Conservation (phyloP, 1,140 invertebrate species). For the Pachypsylla venusta region DNA sequence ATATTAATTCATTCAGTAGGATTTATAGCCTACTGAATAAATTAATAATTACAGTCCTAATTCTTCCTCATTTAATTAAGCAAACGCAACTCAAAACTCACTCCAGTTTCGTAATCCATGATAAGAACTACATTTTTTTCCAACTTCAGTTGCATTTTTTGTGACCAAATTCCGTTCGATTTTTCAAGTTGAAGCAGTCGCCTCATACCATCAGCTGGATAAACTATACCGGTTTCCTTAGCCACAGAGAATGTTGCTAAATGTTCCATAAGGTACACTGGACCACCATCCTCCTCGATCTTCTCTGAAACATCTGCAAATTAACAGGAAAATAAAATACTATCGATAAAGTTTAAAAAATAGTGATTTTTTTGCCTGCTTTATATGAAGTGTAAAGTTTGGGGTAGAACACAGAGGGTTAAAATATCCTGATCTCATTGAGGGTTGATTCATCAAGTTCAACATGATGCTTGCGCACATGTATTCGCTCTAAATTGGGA, state of each 20-base stretch:
- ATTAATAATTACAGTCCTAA: too few relatives aligned
- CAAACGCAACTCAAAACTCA: too few relatives aligned
- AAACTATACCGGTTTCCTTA: constrained; percentile 68
- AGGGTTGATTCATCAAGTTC: neutral
- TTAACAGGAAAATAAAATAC: neutral
- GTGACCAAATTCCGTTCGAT: constrained; percentile 96
- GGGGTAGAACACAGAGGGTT: constrained; percentile 1
- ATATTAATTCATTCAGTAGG: too few relatives aligned
- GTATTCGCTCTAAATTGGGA: too few relatives aligned
- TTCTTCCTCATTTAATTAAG: too few relatives aligned
- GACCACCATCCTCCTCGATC: constrained; percentile 39
- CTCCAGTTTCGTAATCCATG: constrained; percentile 91
- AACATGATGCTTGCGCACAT: too few relatives aligned
- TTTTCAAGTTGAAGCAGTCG: constrained; percentile 90
- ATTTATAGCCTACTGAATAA: too few relatives aligned
- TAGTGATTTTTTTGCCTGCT: neutral
- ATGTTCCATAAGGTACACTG: constrained; percentile 84
- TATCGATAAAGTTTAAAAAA: neutral
- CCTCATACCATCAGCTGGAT: constrained; percentile 88
- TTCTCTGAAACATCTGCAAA: constrained; percentile 19
- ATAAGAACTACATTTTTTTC: constrained; percentile 79
- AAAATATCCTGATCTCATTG: neutral
- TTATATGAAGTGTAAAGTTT: neutral
- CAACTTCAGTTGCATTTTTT: constrained; percentile 86
- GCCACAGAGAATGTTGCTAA: constrained; percentile 94